Evolutionary conservation across 1,140 invertebrate genomes (phyloP), one percentile per base, ranked within the genome.

Genomic region (Scaptomyza pallida): DNA sequence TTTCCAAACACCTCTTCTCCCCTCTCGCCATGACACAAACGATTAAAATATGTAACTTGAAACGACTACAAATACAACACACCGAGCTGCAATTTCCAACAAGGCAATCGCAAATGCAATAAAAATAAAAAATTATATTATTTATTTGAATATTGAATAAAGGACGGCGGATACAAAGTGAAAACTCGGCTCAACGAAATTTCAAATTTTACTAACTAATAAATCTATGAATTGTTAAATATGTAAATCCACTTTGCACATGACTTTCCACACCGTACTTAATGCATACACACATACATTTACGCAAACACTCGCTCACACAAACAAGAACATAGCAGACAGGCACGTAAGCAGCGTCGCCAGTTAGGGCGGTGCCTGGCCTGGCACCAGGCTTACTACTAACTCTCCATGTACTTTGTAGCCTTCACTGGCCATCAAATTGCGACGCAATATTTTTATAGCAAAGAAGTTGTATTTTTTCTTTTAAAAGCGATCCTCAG

Each of bases 341-440:
- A 65, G 72, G 51, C 76, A 88, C 61, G 70, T 85, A 81, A 72
- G 70, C 70, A 60, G 57, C 78, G 71, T 73, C 80, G 81, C 78
- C 81, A 86, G 80, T 74, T 85, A 76, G 81, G 81, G 81, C 81
- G 81, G 81, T 86, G 81, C 82, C 80, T 85, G 50, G 80, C 59
- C 64, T 70, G 70, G 44, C 72, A 50, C 40, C 75, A 43, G 60
- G 48, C 41, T 56, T 48, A 41, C 40, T 64, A 41, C 59, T 37
- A 54, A n/a, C 30, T 55, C 35, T 69, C 15, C 4, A n/a, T 55
- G 19, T 43, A 43, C 41, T 55, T 60, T 47, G 33, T 70, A 35
- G 23, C 17, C 17, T 64, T 50, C 50, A 23, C 56, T 57, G 57
- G 48, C 64, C 71, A 75, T 64, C 65, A 67, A 79, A 65, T 45